Evolutionary conservation across 2,113 vertebrate genomes (phyloP).

Genomic region (Microtus pennsylvanicus): DNA sequence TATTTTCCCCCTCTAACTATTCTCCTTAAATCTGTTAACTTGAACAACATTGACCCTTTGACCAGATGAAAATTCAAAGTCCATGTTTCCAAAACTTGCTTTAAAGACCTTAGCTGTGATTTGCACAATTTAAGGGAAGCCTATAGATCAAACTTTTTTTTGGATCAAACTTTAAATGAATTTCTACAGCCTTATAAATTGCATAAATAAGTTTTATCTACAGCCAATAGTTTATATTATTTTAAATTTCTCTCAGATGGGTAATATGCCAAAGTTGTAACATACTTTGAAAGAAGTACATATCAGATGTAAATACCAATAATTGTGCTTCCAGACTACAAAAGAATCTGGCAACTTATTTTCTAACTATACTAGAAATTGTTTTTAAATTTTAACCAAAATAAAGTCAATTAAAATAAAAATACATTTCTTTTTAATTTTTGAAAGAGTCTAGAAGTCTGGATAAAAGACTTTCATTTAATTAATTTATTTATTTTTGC

Average conservation of each 20-base stretch:
- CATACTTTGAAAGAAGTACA: neutral
- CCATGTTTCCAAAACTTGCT: neutral
- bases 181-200: conserved; percentile 3
- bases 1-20: conserved; percentile 69
- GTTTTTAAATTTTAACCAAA: conserved; percentile 40
- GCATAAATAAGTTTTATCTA: neutral
- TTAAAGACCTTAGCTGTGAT: conserved; percentile 22
- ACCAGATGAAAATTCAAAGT: conserved; percentile 22
- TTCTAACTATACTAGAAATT: conserved; percentile 26
- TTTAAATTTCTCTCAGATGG: neutral
- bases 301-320: neutral
- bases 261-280: neutral
- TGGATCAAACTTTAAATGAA: neutral
- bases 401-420: conserved; percentile 44
- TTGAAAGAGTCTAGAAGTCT: neutral
- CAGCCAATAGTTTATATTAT: neutral
- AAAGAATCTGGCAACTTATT: neutral
- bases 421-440: conserved; percentile 39
- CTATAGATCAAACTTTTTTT: neutral
- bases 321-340: neutral
- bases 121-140: conserved; percentile 11
- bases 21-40: conserved; percentile 77
- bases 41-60: conserved; percentile 62
- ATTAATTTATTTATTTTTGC: neutral
- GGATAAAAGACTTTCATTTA: neutral